Conservation (phyloP, 2,797 vertebrate genomes). For the Oceanodroma leucorhoa region DNA sequence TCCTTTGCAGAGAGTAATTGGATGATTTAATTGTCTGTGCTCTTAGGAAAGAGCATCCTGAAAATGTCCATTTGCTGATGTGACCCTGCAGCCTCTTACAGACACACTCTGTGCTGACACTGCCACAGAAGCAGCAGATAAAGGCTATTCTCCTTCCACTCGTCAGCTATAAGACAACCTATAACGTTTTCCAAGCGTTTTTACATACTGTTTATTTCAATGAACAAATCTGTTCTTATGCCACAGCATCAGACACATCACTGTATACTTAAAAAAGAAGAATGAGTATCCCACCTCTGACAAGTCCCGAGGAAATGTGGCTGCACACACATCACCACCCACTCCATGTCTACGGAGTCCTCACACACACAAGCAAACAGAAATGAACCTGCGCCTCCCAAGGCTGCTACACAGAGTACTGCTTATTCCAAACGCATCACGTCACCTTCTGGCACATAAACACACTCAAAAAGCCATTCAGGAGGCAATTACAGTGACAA, state of each 20-base stretch:
- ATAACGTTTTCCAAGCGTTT: rapidly evolving
- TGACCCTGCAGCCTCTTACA: neutral
- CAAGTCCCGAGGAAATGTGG: neutral
- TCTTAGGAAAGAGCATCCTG: neutral
- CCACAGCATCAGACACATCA: too few species aligned
- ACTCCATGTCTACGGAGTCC: rapidly evolving
- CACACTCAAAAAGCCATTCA: neutral
- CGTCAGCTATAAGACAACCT: neutral
- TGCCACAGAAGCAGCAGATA: neutral
- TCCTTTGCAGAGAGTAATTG: neutral
- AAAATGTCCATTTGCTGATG: neutral
- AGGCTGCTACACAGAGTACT: rapidly evolving
- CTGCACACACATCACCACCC: neutral
- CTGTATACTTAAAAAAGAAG: neutral
- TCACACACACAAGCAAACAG: neutral
- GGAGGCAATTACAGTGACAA: neutral
- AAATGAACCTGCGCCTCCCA: neutral
- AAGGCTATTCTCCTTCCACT: neutral
- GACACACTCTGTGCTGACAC: rapidly evolving
- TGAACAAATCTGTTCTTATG: neutral
- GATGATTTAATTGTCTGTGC: neutral
- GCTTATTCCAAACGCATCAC: rapidly evolving
- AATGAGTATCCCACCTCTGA: neutral
- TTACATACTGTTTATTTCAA: rapidly evolving
- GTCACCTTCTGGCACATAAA: neutral